Base-by-base conservation (phyloP, 1,140 invertebrate genomes). In the Lysiphlebus fabarum region DNA sequence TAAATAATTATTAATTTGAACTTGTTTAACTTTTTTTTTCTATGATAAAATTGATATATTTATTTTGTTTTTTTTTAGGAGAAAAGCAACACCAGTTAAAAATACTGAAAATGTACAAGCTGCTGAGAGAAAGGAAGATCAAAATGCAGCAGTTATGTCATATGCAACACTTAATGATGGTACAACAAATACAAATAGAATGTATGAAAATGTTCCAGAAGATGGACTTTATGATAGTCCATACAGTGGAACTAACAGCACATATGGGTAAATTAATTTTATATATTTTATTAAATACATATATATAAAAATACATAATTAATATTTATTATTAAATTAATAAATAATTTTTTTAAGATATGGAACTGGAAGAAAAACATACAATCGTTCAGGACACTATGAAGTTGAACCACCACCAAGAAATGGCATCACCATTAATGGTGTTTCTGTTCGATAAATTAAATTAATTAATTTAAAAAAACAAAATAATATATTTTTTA, bases 91-190 rank as follows among this genome's bases (percentile, higher is more conserved):
- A 14, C 89, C 90, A 1, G 89, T 92, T 0, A 93, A 92, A 72
- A 92, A 92, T 68, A 91, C 90, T 0, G 90, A 92, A 72, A 92
- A 92, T 66, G 85, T 93, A 8, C 88, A 92, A 79, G 89, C 88
- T 1, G 90, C 90, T 2, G 88, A 91, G 66, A 81, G 88, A 33
- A 92, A 92, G 72, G 90, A 92, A 75, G 89, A 92, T 66, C 85
- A 90, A 67, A 90, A 87, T 68, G 90, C 90, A 0, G 89, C 90
- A 0, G 90, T 92, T 0, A 91, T 92, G 89, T 91, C 90, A 38
- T 92, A 92, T 67, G 88, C 90, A 9, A 90, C 86, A 10, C 75
- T 90, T 1, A 89, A 87, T 66, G 87, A 89, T 67, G 80, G 83
- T n/a, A 78, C 78, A 12, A 71, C 83, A 11, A 85, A 85, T 66